These are phyloP conservation scores for Tholera decimalis DNA, from an alignment of 2,888 invertebrate genomes.

Conservation along the genomic window DNA sequence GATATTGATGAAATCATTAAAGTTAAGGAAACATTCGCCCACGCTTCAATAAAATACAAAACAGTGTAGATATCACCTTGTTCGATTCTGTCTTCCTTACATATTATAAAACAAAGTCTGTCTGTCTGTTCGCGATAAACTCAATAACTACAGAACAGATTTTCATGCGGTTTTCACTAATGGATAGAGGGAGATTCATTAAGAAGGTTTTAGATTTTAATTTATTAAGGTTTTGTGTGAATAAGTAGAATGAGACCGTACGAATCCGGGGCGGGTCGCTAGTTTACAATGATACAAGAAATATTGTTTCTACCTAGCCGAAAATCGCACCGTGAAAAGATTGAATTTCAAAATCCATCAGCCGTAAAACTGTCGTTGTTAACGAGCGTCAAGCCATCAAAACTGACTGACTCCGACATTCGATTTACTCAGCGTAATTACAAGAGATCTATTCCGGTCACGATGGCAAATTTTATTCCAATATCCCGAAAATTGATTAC, in stretches of 20 bases:
- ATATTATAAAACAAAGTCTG: too few species aligned
- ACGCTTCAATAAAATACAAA: conserved; percentile 32
- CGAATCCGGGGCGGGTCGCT: too few species aligned
- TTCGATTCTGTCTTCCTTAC: neutral
- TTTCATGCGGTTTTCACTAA: too few species aligned
- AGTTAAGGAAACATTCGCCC: conserved; percentile 40
- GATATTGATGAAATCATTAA: conserved; percentile 59
- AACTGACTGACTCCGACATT: conserved; percentile 48
- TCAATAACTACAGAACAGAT: too few species aligned
- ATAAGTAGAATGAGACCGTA: too few species aligned
- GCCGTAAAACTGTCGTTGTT: neutral
- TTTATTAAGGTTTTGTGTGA: too few species aligned
- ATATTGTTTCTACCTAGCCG: neutral
- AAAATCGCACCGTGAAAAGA: conserved; percentile 8
- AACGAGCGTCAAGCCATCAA: conserved; percentile 43
- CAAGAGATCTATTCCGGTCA: conserved; percentile 33
- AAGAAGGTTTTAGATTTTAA: too few species aligned
- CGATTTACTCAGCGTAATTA: conserved; percentile 52
- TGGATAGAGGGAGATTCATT: too few species aligned
- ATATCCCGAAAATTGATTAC: conserved; percentile 40
- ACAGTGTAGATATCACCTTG: conserved; percentile 4
- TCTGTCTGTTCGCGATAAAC: too few species aligned
- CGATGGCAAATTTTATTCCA: conserved; percentile 41
- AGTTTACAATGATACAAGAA: neutral
- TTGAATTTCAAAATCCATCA: conserved; percentile 25